Percentiles rank a stretch among this genome's conserved stretches.
These are phyloP conservation scores for Anoncus sp. DNA, from an alignment of 2,888 invertebrate species.

Conservation along the genomic window DNA sequence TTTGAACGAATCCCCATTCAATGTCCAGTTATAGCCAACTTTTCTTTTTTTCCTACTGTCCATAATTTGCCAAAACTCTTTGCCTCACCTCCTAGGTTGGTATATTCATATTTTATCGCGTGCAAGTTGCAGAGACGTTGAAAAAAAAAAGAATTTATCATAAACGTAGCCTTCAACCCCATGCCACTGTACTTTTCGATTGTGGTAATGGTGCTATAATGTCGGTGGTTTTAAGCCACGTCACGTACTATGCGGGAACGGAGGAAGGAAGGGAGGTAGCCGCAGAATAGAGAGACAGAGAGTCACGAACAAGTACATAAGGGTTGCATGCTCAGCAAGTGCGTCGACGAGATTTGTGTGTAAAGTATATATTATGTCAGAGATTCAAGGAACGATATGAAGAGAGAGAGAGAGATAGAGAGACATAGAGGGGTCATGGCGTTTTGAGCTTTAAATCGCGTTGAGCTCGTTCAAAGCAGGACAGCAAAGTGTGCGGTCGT, in stretches of 20 bases:
- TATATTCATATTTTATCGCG: not conserved
- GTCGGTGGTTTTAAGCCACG: slow-evolving; percentile 25
- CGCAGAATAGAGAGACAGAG: slow-evolving; percentile 16
- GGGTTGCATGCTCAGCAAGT: not conserved
- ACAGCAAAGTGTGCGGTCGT: slow-evolving; percentile 53
- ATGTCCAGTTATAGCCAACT: too few species aligned
- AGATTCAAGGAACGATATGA: not conserved
- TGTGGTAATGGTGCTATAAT: slow-evolving; percentile 44
- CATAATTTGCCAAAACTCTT: too few species aligned
- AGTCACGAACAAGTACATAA: not conserved
- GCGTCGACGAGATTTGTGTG: slow-evolving; percentile 14
- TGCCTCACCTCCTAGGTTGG: too few species aligned
- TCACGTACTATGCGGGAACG: not conserved
- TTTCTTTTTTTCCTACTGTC: too few species aligned
- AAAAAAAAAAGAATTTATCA: slow-evolving; percentile 38
- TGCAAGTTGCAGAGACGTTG: not conserved
- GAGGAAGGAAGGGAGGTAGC: not conserved
- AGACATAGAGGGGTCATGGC: slow-evolving; percentile 1
- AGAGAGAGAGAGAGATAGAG: not conserved
- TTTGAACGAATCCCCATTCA: too few species aligned
- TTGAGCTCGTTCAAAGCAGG: slow-evolving; percentile 24
- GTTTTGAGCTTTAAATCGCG: slow-evolving; percentile 41
- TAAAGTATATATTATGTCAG: not conserved
- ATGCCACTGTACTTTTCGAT: slow-evolving; percentile 31
- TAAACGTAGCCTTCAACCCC: not conserved